A percentile compares a stretch with the other conserved stretches of the same genome.
Evolutionary conservation across 2,888 invertebrate genomes (phyloP).

Genomic region (Athalia cordata): DNA sequence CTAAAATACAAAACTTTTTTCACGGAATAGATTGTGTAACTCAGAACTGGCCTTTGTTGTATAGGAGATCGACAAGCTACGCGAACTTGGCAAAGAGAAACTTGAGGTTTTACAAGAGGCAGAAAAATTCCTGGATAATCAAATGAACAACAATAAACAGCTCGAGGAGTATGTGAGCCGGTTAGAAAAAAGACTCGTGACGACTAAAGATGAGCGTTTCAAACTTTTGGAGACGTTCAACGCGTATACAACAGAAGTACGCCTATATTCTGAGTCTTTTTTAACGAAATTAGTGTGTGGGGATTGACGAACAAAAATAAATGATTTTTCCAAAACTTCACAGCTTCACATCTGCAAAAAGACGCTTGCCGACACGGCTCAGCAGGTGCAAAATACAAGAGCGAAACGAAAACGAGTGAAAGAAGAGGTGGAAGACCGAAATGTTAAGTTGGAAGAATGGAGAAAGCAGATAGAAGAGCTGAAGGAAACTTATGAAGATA

Average conservation of each 20-base stretch:
- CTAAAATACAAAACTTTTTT: neutral
- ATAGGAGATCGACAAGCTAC: conserved; percentile 76
- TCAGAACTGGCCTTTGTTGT: neutral
- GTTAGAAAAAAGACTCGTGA: conserved; percentile 70
- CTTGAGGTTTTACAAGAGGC: conserved; percentile 78
- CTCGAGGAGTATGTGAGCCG: conserved; percentile 71
- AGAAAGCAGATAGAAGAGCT: conserved; percentile 72
- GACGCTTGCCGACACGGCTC: conserved; percentile 57
- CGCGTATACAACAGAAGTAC: conserved; percentile 74
- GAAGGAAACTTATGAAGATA: conserved; percentile 74
- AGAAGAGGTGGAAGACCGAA: conserved; percentile 50
- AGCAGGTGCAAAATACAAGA: conserved; percentile 64
- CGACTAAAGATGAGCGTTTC: conserved; percentile 67
- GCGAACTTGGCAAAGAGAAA: conserved; percentile 73
- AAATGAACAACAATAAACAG: conserved; percentile 77
- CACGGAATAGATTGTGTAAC: neutral
- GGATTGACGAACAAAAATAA: neutral
- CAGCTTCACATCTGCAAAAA: conserved; percentile 55
- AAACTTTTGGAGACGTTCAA: conserved; percentile 68
- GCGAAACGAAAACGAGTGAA: conserved; percentile 51
- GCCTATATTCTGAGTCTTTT: neutral
- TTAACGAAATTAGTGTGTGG: neutral
- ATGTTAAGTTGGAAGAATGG: conserved; percentile 53
- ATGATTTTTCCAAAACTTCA: neutral
- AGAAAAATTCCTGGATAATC: conserved; percentile 78